A percentile compares a stretch with the other conserved stretches of the same genome.
These are phyloP conservation scores for Sparus aurata DNA, from an alignment of 2,797 vertebrate genomes.

Conservation along the genomic window DNA sequence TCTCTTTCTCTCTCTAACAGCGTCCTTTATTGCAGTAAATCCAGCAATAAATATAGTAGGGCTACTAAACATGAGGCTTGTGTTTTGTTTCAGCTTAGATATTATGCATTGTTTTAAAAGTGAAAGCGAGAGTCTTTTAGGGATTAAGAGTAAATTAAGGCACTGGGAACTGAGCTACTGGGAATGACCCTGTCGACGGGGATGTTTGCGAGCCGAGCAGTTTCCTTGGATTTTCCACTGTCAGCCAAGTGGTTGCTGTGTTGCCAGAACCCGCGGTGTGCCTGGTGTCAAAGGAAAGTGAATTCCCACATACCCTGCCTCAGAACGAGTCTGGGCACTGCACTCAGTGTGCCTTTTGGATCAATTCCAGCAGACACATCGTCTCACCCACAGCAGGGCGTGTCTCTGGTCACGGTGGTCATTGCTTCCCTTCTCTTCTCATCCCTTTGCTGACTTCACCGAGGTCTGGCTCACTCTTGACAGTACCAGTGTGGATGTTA, in stretches of 20 bases:
- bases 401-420: conserved; percentile 24
- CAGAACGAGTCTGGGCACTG: conserved; percentile 36
- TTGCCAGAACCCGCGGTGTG: conserved; percentile 54
- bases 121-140: conserved; percentile 42
- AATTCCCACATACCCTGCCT: conserved; percentile 55
- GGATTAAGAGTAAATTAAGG: conserved; percentile 71
- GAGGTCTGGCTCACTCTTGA: not conserved
- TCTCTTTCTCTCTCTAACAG: conserved; percentile 7
- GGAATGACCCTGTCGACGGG: conserved; percentile 66
- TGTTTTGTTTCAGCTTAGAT: conserved; percentile 49
- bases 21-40: conserved; percentile 44
- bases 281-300: conserved; percentile 64
- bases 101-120: conserved; percentile 30
- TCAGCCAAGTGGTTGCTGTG: conserved; percentile 69
- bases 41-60: conserved; percentile 54
- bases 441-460: conserved; percentile 14
- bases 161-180: conserved; percentile 66
- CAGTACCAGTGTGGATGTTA: not conserved
- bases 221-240: conserved; percentile 69
- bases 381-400: conserved; percentile 52
- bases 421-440: conserved; percentile 1
- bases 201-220: conserved; percentile 63
- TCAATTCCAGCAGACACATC: conserved; percentile 63
- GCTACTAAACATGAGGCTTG: conserved; percentile 26
- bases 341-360: conserved; percentile 53